These are phyloP conservation scores for Troilus luridus DNA, from an alignment of 2,888 invertebrate species.

Conservation along the genomic window DNA sequence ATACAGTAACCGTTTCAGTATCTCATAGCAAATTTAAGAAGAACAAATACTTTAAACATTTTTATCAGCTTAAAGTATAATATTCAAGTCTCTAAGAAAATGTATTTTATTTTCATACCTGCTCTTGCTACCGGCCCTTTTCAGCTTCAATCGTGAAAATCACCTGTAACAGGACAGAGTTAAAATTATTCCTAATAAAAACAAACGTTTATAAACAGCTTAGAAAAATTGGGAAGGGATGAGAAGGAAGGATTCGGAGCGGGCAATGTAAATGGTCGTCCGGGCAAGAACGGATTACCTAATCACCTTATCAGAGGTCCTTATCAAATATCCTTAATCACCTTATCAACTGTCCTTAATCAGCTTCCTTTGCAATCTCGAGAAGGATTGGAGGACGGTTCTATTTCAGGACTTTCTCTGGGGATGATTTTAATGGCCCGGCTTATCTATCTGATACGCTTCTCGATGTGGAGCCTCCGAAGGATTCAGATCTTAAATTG, in stretches of 20 bases:
- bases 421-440: background rate
- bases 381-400: slow-evolving; percentile 4
- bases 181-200: background rate
- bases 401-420: slow-evolving; percentile 1
- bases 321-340: slow-evolving; percentile 41
- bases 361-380: background rate
- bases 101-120: too few species aligned
- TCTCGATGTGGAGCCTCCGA: background rate
- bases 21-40: too few species aligned
- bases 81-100: too few species aligned
- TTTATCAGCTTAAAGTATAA: too few species aligned
- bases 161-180: too few species aligned
- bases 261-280: background rate
- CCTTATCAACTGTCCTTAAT: slow-evolving; percentile 22
- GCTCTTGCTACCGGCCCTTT: too few species aligned
- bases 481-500: background rate
- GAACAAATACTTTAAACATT: too few species aligned
- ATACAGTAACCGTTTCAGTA: too few species aligned
- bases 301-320: background rate
- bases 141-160: too few species aligned
- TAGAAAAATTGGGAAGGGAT: background rate
- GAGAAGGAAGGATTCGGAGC: background rate
- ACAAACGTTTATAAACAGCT: background rate
- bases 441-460: background rate
- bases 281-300: slow-evolving; percentile 7